A percentile compares a stretch with the other conserved stretches of the same genome.
Conservation (phyloP, 2,888 invertebrate species). For the Pterobdella sp. region DNA sequence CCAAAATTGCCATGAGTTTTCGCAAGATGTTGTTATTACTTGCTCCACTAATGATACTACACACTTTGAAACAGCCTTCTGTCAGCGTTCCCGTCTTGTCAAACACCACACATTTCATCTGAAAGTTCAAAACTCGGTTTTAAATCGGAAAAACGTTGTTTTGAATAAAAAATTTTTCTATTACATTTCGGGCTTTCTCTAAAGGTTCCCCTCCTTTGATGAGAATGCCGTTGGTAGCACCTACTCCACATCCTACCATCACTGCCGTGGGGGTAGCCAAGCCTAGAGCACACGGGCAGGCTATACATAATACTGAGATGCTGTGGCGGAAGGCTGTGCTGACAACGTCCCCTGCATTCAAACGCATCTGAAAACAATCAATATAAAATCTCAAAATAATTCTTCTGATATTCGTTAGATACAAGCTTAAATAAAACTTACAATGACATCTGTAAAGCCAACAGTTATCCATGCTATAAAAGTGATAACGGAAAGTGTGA, state of each 20-base stretch:
- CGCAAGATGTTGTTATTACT: conserved; percentile 57
- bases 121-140: no score
- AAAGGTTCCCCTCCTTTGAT: conserved; percentile 96
- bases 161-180: no score
- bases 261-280: conserved; percentile 98
- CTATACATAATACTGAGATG: conserved; percentile 90
- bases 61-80: conserved; percentile 67
- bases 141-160: no score
- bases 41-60: conserved; percentile 20
- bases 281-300: conserved; percentile 94
- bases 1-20: conserved; percentile 67
- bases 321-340: conserved; percentile 93
- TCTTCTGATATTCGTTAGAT: neutral
- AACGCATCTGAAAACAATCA: neutral
- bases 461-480: conserved; percentile 77
- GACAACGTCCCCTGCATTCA: conserved; percentile 65
- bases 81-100: conserved; percentile 99
- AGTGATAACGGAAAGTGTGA: conserved; percentile 73
- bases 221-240: conserved; percentile 85
- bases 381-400: neutral
- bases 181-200: conserved; percentile 89
- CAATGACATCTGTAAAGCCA: conserved; percentile 64
- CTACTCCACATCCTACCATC: conserved; percentile 89
- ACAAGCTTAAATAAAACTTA: no score
- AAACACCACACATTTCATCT: conserved; percentile 85